These are phyloP conservation scores for Sesamia nonagrioides DNA, from an alignment of 1,140 invertebrate species.

Conservation along the genomic window DNA sequence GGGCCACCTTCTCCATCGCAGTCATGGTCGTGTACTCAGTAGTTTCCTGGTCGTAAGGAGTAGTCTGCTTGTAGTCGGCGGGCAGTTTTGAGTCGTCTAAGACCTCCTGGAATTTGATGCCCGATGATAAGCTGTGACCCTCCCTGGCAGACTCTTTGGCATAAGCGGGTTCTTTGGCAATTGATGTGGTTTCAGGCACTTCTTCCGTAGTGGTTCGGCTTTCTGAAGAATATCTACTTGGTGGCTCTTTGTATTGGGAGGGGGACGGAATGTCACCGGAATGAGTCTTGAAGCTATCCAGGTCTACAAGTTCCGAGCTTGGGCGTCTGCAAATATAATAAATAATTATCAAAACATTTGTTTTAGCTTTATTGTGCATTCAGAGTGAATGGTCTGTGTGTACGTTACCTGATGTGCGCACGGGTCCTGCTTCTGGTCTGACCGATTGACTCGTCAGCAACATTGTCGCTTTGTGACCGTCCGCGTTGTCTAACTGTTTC, in stretches of 20 bases:
- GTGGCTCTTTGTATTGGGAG: slow-evolving; percentile 82
- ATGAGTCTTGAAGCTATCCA: slow-evolving; percentile 93
- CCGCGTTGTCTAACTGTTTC: slow-evolving; percentile 84
- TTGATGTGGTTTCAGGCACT: slow-evolving; percentile 59
- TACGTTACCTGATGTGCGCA: slow-evolving; percentile 82
- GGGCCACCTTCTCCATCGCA: slow-evolving; percentile 93
- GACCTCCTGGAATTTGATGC: slow-evolving; percentile 76
- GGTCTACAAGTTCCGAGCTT: slow-evolving; percentile 93
- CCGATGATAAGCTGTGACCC: slow-evolving; percentile 67
- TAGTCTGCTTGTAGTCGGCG: slow-evolving; percentile 79
- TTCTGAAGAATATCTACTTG: slow-evolving; percentile 79
- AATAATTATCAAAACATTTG: neutral
- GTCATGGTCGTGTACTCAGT: slow-evolving; percentile 90
- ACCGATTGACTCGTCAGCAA: slow-evolving; percentile 83
- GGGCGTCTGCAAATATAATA: slow-evolving; percentile 87
- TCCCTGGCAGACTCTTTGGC: slow-evolving; percentile 73
- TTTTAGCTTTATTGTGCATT: neutral
- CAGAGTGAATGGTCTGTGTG: neutral
- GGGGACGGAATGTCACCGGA: slow-evolving; percentile 84
- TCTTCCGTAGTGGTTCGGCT: slow-evolving; percentile 75
- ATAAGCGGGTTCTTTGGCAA: slow-evolving; percentile 60
- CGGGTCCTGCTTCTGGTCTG: slow-evolving; percentile 84
- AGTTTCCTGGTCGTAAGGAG: slow-evolving; percentile 87
- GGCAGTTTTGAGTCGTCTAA: slow-evolving; percentile 77
- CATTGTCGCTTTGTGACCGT: slow-evolving; percentile 80